phyloP scores from a whole-genome alignment of 2,797 vertebrate genomes.

The Antennarius maculatus region DNA sequence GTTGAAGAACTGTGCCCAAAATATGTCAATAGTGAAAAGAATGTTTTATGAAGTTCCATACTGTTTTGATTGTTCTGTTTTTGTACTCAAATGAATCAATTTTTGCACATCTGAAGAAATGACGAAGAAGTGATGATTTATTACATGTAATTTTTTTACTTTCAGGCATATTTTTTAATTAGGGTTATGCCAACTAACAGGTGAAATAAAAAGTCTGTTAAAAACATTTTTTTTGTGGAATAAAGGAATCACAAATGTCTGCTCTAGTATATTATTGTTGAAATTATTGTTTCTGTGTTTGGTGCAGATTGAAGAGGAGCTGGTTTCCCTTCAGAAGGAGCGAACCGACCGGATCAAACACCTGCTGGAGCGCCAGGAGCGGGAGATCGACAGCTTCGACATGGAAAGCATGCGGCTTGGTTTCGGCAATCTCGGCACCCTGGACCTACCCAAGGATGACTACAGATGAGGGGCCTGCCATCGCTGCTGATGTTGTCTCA shows the following conservation, averaged over 20 bases:
- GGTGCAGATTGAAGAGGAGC: constrained; percentile 96
- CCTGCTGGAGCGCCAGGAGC: constrained; percentile 94
- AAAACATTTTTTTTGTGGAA: background rate
- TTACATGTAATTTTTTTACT: too few relatives aligned
- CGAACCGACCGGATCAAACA: constrained; percentile 96
- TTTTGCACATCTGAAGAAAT: too few relatives aligned
- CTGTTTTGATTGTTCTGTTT: background rate
- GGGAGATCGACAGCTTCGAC: constrained; percentile 95
- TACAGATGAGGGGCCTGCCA: constrained; percentile 90
- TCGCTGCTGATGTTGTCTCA: constrained; percentile 74
- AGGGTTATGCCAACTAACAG: too few relatives aligned
- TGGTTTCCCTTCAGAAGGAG: constrained; percentile 97
- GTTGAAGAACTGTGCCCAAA: too few relatives aligned
- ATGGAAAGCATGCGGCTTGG: constrained; percentile 97
- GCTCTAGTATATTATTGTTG: background rate
- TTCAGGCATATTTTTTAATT: too few relatives aligned
- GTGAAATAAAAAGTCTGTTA: background rate
- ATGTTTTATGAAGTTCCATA: background rate
- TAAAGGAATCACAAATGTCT: background rate
- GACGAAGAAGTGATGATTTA: too few relatives aligned
- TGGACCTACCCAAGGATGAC: constrained; percentile 98
- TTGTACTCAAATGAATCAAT: background rate
- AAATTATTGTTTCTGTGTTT: background rate
- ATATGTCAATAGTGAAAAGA: background rate
- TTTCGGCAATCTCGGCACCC: constrained; percentile 91